phyloP scores from a whole-genome alignment of 2,888 invertebrate genomes.

The Flexamia atlantica region DNA sequence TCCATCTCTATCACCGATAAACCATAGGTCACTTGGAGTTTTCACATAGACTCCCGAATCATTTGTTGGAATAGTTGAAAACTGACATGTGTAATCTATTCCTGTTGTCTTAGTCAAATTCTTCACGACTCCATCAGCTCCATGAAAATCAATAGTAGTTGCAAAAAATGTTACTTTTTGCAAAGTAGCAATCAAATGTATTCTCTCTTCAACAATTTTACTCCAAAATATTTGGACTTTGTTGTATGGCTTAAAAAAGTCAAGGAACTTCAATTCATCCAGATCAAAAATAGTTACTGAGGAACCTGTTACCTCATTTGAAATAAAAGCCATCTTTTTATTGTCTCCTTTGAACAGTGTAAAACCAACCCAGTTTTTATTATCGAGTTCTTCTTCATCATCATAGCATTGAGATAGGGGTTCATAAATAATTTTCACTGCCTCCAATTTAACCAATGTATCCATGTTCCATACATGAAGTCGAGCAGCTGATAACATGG shows the following conservation, averaged over 20 bases:
- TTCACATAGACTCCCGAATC: slow-evolving; percentile 9
- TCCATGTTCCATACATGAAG: slow-evolving; percentile 43
- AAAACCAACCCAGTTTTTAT: background rate
- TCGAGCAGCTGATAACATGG: background rate
- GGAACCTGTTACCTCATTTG: background rate
- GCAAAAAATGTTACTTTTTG: slow-evolving; percentile 14
- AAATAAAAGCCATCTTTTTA: slow-evolving; percentile 10
- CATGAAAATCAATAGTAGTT: slow-evolving; percentile 23
- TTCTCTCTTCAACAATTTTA: slow-evolving; percentile 32
- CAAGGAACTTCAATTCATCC: slow-evolving; percentile 3
- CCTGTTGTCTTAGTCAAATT: slow-evolving; percentile 15
- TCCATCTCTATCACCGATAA: background rate
- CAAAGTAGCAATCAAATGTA: slow-evolving; percentile 12
- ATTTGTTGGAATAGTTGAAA: background rate
- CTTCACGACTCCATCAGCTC: background rate
- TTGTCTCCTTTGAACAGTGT: background rate
- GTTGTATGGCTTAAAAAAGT: slow-evolving; percentile 23
- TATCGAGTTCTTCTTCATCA: slow-evolving; percentile 15
- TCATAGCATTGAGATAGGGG: background rate
- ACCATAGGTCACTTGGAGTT: background rate
- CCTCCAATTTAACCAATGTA: slow-evolving; percentile 32
- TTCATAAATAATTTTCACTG: slow-evolving; percentile 13
- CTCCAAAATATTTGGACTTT: slow-evolving; percentile 27
- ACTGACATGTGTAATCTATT: background rate
- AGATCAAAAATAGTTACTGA: slow-evolving; percentile 19